Conservation (phyloP, 2,888 invertebrate genomes). For the Buathra laborator region DNA sequence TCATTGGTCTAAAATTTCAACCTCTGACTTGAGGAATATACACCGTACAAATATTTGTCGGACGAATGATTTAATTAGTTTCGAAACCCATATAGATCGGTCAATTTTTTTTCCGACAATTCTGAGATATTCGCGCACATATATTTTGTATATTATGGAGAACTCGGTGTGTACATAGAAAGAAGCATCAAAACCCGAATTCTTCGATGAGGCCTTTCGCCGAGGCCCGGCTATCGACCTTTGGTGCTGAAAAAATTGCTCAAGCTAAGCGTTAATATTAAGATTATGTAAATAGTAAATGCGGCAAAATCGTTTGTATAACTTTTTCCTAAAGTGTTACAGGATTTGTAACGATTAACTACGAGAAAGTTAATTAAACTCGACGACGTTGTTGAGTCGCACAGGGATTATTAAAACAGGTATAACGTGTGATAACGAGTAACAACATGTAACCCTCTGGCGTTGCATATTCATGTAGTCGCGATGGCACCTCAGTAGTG, state of each 20-base stretch:
- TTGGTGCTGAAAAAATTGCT: constrained; percentile 73
- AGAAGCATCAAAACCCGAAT: constrained; percentile 6
- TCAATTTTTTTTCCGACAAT: background rate
- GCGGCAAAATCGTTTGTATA: constrained; percentile 10
- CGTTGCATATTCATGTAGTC: constrained; percentile 1
- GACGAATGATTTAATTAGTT: too few relatives aligned
- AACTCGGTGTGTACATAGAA: background rate
- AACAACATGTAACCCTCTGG: background rate
- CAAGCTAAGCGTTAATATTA: constrained; percentile 65
- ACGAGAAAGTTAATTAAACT: background rate
- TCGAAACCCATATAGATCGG: too few relatives aligned
- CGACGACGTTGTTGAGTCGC: background rate
- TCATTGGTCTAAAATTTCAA: too few relatives aligned
- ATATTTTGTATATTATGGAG: too few relatives aligned
- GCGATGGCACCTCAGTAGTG: background rate
- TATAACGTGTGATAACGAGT: constrained; percentile 61
- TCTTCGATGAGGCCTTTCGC: constrained; percentile 16
- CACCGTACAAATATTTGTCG: too few relatives aligned
- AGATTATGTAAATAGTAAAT: constrained; percentile 8
- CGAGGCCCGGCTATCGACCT: background rate
- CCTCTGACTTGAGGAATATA: too few relatives aligned
- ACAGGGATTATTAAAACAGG: constrained; percentile 36
- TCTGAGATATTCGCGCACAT: too few relatives aligned
- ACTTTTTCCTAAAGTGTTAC: constrained; percentile 13
- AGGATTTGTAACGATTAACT: constrained; percentile 16